Percentiles rank a stretch among this genome's conserved stretches.
Conservation (phyloP, 2,888 invertebrate species). For the Andricus curvator region DNA sequence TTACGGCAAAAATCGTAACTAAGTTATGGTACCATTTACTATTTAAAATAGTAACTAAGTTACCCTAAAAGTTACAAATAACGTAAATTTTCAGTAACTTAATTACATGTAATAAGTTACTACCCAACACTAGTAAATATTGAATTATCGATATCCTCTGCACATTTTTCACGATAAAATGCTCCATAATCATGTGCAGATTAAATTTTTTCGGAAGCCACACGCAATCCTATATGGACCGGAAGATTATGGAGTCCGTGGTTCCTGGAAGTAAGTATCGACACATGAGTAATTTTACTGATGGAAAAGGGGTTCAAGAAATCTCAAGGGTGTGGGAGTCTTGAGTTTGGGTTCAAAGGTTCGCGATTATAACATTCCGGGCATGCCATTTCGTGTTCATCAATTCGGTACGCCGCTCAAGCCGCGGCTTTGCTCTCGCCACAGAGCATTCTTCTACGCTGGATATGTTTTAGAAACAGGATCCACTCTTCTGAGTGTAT, state of each 20-base stretch:
- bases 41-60: no score
- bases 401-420: conserved; percentile 75
- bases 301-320: conserved; percentile 68
- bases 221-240: conserved; percentile 28
- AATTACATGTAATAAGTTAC: no score
- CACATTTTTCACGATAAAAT: neutral
- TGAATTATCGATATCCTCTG: neutral
- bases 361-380: conserved; percentile 78
- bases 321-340: conserved; percentile 74
- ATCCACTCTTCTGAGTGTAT: conserved; percentile 56
- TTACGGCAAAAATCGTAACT: no score
- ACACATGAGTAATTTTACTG: conserved; percentile 69
- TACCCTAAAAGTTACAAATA: no score
- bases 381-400: conserved; percentile 77
- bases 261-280: conserved; percentile 18
- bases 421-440: conserved; percentile 37
- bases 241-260: conserved; percentile 27
- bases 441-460: conserved; percentile 44
- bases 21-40: no score
- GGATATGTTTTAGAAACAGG: conserved; percentile 58
- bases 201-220: neutral
- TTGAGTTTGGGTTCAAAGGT: conserved; percentile 75
- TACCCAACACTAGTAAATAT: no score
- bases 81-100: no score
- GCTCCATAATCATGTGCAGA: neutral